phyloP scores from a whole-genome alignment of 2,888 invertebrate species.

The Eupithecia insigniata region DNA sequence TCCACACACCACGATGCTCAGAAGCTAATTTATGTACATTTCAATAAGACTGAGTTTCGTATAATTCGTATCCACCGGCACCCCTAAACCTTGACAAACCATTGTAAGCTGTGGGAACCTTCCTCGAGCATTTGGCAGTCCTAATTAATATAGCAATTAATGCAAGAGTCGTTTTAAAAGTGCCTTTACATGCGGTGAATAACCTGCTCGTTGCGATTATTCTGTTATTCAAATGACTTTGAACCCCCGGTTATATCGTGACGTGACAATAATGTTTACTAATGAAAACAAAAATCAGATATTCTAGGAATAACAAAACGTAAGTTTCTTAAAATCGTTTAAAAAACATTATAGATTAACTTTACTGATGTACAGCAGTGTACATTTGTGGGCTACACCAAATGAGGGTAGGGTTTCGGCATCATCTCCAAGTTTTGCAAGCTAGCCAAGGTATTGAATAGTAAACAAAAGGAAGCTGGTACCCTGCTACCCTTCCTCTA shows the following conservation, averaged over 20 bases:
- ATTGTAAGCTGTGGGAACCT: constrained; percentile 40
- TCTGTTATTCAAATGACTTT: constrained; percentile 31
- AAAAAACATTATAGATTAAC: background rate
- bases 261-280: background rate
- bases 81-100: constrained; percentile 44
- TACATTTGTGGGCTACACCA: background rate
- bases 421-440: no score
- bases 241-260: background rate
- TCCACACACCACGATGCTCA: background rate
- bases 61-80: constrained; percentile 26
- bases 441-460: no score
- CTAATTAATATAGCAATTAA: constrained; percentile 41
- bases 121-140: constrained; percentile 37
- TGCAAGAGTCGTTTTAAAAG: constrained; percentile 36
- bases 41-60: constrained; percentile 28
- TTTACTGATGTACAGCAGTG: background rate
- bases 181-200: constrained; percentile 26
- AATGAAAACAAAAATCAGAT: background rate
- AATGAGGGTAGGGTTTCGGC: no score
- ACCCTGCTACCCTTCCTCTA: no score
- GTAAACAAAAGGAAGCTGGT: background rate
- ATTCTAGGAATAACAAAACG: background rate
- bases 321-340: background rate
- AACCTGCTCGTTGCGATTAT: constrained; percentile 22
- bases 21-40: constrained; percentile 18